phyloP scores from a whole-genome alignment of 1,140 invertebrate genomes.

The Phymastichus coffea region DNA sequence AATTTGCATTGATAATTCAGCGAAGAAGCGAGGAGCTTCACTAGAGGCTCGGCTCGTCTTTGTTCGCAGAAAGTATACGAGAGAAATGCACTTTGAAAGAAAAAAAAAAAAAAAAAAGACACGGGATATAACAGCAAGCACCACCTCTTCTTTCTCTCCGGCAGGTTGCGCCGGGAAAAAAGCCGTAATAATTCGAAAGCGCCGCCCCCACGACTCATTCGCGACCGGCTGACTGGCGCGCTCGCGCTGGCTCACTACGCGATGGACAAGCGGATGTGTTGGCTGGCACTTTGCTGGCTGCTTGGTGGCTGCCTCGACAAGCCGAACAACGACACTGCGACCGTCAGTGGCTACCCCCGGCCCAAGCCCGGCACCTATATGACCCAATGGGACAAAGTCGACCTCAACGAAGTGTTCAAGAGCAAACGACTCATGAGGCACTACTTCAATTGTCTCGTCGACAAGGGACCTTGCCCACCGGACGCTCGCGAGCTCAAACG shows the following conservation, averaged over 20 bases:
- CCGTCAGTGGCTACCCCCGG: not conserved
- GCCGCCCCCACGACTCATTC: not conserved
- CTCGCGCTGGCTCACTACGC: not conserved
- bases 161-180: too few species aligned
- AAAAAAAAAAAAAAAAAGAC: too few species aligned
- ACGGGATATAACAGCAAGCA: too few species aligned
- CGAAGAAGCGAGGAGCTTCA: too few species aligned
- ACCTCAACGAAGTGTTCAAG: constrained; percentile 58
- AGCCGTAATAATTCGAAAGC: too few species aligned
- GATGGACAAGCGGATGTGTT: constrained; percentile 28
- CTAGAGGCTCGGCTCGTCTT: too few species aligned
- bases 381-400: constrained; percentile 59
- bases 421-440: constrained; percentile 60
- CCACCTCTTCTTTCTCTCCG: too few species aligned
- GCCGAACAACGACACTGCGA: not conserved
- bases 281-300: constrained; percentile 23
- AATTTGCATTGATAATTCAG: too few species aligned
- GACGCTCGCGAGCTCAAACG: constrained; percentile 61
- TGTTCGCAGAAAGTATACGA: too few species aligned
- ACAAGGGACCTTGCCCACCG: constrained; percentile 58
- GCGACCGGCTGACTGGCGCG: not conserved
- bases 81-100: too few species aligned
- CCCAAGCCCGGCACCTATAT: constrained; percentile 32
- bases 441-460: constrained; percentile 62
- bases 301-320: constrained; percentile 22